Percentiles rank a stretch among this genome's conserved stretches.
phyloP scores from a whole-genome alignment of 2,888 invertebrate species.

The Diaphora mendica region DNA sequence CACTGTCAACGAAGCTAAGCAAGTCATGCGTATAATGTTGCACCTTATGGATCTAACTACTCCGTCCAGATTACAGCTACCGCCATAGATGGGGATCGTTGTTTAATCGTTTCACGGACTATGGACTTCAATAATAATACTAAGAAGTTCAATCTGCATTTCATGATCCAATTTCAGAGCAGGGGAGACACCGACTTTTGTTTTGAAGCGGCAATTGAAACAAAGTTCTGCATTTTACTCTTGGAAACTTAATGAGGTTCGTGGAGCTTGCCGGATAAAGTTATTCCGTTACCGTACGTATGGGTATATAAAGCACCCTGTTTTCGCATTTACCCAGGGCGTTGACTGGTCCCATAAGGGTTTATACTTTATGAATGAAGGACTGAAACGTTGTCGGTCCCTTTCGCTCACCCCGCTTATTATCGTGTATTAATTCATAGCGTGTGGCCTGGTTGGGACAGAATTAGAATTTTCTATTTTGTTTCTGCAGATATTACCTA shows the following conservation, averaged over 20 bases:
- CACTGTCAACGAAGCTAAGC: not conserved
- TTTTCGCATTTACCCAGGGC: constrained; percentile 23
- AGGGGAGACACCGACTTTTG: constrained; percentile 14
- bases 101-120: constrained; percentile 15
- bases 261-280: not conserved
- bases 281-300: not conserved
- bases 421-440: constrained; percentile 27
- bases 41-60: constrained; percentile 7
- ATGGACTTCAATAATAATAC: constrained; percentile 9
- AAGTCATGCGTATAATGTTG: constrained; percentile 14
- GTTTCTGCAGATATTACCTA: constrained; percentile 17
- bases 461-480: constrained; percentile 33
- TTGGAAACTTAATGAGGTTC: not conserved
- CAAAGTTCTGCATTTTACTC: constrained; percentile 23
- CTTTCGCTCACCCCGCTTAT: constrained; percentile 22
- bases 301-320: constrained; percentile 17
- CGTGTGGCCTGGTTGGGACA: constrained; percentile 26
- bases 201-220: constrained; percentile 10
- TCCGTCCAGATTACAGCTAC: constrained; percentile 9
- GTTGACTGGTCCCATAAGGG: constrained; percentile 30
- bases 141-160: constrained; percentile 15
- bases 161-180: constrained; percentile 27
- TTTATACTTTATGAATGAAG: constrained; percentile 35
- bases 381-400: constrained; percentile 19
- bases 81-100: constrained; percentile 6